Base-by-base conservation (phyloP, 2,113 vertebrate species). In the Triplophysa rosa region DNA sequence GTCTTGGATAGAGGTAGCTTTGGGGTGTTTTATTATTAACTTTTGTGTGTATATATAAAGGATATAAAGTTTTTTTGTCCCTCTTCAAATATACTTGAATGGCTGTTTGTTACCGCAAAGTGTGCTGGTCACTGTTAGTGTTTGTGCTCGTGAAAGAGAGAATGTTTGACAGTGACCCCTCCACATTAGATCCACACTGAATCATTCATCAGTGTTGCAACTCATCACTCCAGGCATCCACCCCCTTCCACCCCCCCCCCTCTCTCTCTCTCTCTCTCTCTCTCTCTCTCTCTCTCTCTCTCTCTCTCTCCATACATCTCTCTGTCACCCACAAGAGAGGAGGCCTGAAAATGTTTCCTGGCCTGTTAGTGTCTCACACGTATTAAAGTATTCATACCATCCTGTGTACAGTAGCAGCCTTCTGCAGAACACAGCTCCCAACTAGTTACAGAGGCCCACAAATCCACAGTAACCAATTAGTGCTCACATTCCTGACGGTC, bases 171-270 rank as follows among this genome's bases (percentile, higher is more conserved):
- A 26, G 37, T 23, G 52, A n/a, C 16, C 70, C 78, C 63, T 45
- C 64, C 79, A 54, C 10, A 37, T 68, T 75, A 81, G 63, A 81
- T 66, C 63, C 49, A 67, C 70, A 67, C 42, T 65, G 63, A 80
- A 74, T 67, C 63, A 29, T 80, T 80, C 79, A 75, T 74, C 62
- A 72, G 40, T 66, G 37, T 47, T 80, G 64, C 52, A 74, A 19
- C 24, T 8, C 70, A 75, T 58, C 71, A 47, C 52, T 73, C 45
- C 6, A 45, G 12, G 4, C 62, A 52, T 62, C 23, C 77, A 17
- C 62, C 37, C 49, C 47, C 3, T 59, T 26, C 19, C 24, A 13
- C 0, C 21, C 11, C 17, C 77, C n/a, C n/a, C n/a, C n/a, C n/a
- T 4, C 19, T 16, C 54, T 47, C 24, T 62, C 54, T 49, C 16